Evolutionary conservation across 1,140 invertebrate species (phyloP).

Genomic region (Heliconius nattereri): DNA sequence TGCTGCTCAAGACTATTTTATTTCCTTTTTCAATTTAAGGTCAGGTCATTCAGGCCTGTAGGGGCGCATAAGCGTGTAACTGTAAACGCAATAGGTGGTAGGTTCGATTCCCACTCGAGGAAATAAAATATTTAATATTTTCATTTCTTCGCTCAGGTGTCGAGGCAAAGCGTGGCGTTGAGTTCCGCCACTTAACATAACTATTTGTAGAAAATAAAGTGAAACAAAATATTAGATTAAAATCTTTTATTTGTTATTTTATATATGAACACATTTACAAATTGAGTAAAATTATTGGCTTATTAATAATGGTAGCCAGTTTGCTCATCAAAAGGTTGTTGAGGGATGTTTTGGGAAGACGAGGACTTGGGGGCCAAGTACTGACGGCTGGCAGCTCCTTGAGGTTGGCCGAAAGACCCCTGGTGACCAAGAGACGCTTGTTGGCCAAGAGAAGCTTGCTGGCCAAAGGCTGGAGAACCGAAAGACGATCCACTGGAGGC

Average conservation of each 20-base stretch:
- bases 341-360: slow-evolving; percentile 57
- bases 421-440: not conserved
- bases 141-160: too few species aligned
- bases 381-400: slow-evolving; percentile 56
- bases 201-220: not conserved
- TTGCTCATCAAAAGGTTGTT: slow-evolving; percentile 69
- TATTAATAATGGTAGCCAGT: slow-evolving; percentile 69
- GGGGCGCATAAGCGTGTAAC: too few species aligned
- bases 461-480: slow-evolving; percentile 15
- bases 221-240: not conserved
- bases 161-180: too few species aligned
- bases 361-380: slow-evolving; percentile 60
- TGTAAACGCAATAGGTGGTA: too few species aligned
- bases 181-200: too few species aligned
- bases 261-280: slow-evolving; percentile 43
- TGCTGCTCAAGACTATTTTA: too few species aligned
- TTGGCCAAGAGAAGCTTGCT: not conserved
- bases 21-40: too few species aligned
- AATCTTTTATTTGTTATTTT: slow-evolving; percentile 23
- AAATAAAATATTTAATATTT: too few species aligned
- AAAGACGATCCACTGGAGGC: slow-evolving; percentile 19
- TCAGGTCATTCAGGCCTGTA: too few species aligned
- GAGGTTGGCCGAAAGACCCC: slow-evolving; percentile 29
- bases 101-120: too few species aligned
- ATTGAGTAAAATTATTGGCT: slow-evolving; percentile 19